Evolutionary conservation across 2,797 vertebrate species (phyloP).

Genomic region (Hafferia zeledoni): DNA sequence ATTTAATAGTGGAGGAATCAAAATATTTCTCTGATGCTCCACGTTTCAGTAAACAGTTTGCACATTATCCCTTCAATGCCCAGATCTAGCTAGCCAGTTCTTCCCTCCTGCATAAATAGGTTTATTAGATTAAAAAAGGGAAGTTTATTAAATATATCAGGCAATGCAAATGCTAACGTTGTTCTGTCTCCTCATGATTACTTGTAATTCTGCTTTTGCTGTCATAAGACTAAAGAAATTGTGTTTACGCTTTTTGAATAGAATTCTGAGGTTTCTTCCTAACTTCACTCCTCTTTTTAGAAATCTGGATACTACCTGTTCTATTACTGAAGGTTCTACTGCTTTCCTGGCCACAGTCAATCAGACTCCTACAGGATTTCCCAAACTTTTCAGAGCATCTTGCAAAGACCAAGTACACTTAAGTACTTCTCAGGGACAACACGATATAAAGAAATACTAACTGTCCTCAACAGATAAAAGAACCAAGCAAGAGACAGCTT

Average conservation of each 20-base stretch:
- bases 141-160: neutral
- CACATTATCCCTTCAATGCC: neutral
- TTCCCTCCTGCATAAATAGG: neutral
- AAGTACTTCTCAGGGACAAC: neutral
- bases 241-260: neutral
- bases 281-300: neutral
- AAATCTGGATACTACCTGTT: neutral
- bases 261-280: neutral
- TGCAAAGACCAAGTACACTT: neutral
- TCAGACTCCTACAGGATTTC: neutral
- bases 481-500: neutral
- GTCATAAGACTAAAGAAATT: neutral
- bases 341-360: neutral
- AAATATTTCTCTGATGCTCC: neutral
- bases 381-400: neutral
- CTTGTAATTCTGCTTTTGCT: neutral
- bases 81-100: neutral
- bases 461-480: fast-evolving
- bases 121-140: neutral
- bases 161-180: neutral
- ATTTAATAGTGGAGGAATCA: neutral
- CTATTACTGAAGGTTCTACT: neutral
- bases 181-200: neutral
- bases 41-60: neutral
- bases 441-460: neutral